Percentiles rank a stretch among this genome's conserved stretches.
Evolutionary conservation across 2,113 vertebrate genomes (phyloP).

Genomic region (Crotalus viridis): DNA sequence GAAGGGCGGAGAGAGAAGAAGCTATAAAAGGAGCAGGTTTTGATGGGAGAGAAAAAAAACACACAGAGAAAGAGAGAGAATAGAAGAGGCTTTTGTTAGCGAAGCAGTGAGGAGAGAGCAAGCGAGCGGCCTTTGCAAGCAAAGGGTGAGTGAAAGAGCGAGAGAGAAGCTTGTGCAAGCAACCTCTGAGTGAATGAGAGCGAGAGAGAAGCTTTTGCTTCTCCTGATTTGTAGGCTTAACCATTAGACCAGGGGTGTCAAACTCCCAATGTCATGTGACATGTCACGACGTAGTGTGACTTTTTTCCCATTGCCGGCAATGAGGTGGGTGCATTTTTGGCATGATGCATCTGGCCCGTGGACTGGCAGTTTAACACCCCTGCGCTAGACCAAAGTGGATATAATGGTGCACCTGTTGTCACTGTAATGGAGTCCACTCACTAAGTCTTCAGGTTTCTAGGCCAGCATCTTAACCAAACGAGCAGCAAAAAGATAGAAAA

Average conservation of each 20-base stretch:
- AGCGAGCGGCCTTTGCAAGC: too few species aligned
- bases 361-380: not conserved
- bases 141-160: too few species aligned
- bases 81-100: too few species aligned
- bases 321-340: not conserved
- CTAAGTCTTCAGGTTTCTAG: not conserved
- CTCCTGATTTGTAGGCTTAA: not conserved
- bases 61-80: too few species aligned
- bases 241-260: not conserved
- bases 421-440: not conserved
- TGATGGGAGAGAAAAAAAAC: too few species aligned
- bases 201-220: too few species aligned
- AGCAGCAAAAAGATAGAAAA: not conserved
- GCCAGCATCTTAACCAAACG: not conserved
- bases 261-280: not conserved
- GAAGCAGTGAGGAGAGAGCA: too few species aligned
- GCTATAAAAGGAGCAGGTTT: too few species aligned
- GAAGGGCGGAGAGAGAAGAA: too few species aligned
- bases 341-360: not conserved
- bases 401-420: not conserved
- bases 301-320: too few species aligned
- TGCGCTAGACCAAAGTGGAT: not conserved
- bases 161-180: too few species aligned
- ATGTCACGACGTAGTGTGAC: fast-evolving
- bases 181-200: too few species aligned